Evolutionary conservation across 2,113 vertebrate genomes (phyloP).

Genomic region (human): DNA sequence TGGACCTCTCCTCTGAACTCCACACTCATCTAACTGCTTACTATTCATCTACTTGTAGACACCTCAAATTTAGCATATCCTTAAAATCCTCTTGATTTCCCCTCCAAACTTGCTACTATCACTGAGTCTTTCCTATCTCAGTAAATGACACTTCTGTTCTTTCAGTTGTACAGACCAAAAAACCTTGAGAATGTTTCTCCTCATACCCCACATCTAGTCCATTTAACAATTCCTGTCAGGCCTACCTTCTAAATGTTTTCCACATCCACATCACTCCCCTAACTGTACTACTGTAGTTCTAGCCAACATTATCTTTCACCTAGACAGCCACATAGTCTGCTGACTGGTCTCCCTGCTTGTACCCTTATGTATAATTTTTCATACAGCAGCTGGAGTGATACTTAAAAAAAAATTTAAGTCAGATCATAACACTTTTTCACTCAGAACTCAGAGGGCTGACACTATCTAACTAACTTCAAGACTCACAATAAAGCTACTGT

Average conservation of each 20-base stretch:
- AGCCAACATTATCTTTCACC: not conserved
- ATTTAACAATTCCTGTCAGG: not conserved
- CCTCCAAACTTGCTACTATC: not conserved
- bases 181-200: not conserved
- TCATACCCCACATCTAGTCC: not conserved
- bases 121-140: not conserved
- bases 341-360: not conserved
- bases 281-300: not conserved
- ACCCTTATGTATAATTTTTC: not conserved
- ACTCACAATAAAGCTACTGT: not conserved
- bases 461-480: not conserved
- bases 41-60: not conserved
- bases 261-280: not conserved
- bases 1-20: not conserved
- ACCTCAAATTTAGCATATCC: not conserved
- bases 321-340: not conserved
- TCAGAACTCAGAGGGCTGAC: not conserved
- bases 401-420: not conserved
- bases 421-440: not conserved
- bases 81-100: conserved; percentile 24
- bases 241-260: conserved; percentile 22
- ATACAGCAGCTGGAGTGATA: not conserved
- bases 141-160: not conserved
- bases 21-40: not conserved
- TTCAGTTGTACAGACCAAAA: not conserved